phyloP scores from a whole-genome alignment of 2,113 vertebrate species.

The Crotalus tigris region DNA sequence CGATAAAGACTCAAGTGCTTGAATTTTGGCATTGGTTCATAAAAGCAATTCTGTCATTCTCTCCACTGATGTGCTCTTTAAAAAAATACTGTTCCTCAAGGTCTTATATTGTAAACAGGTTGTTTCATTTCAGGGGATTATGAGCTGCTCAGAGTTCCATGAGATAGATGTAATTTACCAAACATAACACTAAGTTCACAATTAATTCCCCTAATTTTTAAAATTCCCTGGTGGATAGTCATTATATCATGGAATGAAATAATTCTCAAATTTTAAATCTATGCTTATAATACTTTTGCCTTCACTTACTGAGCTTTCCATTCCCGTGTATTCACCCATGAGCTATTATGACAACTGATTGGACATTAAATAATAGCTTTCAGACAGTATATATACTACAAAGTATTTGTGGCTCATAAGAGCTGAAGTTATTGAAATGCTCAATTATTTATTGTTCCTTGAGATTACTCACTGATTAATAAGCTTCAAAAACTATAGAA shows the following conservation, averaged over 20 bases:
- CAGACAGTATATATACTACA: conserved; percentile 25
- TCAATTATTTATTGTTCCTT: conserved; percentile 41
- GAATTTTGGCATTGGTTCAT: background rate
- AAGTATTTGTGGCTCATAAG: conserved; percentile 44
- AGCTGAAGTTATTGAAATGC: conserved; percentile 45
- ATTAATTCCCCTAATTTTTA: conserved; percentile 48
- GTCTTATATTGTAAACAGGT: conserved; percentile 30
- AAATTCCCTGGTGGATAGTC: conserved; percentile 39
- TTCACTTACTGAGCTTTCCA: conserved; percentile 40
- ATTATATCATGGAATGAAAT: conserved; percentile 39
- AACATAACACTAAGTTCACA: conserved; percentile 36
- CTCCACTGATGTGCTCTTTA: conserved; percentile 28
- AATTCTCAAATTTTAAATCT: conserved; percentile 41
- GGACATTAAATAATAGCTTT: conserved; percentile 36
- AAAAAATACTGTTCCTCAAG: conserved; percentile 44
- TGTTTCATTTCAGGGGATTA: conserved; percentile 33
- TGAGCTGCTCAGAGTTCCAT: conserved; percentile 47
- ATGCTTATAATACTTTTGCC: conserved; percentile 41
- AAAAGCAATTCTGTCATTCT: background rate
- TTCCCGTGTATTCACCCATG: conserved; percentile 15
- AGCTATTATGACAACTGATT: conserved; percentile 50
- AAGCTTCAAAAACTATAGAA: conserved; percentile 16
- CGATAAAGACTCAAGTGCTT: background rate
- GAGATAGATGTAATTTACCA: conserved; percentile 52
- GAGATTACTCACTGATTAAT: conserved; percentile 60